Percentiles rank a stretch among this genome's conserved stretches.
phyloP scores from a whole-genome alignment of 2,797 vertebrate genomes.

The Scolopax bukidnonensis region DNA sequence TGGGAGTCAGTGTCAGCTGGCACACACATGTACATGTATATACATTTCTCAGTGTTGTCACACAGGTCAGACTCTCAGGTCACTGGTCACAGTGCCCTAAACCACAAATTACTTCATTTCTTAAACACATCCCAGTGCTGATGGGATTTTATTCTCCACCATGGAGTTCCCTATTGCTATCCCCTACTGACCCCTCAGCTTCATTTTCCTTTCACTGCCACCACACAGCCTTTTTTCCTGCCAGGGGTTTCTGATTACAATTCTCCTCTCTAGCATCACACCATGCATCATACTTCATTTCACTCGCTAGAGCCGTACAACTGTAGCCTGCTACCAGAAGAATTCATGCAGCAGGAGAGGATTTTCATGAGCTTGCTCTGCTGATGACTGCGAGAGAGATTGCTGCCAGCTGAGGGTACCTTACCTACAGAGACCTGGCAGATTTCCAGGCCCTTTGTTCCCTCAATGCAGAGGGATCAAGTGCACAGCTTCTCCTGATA shows the following conservation, averaged over 20 bases:
- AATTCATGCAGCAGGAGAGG: background rate
- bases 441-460: conserved; percentile 26
- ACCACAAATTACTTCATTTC: background rate
- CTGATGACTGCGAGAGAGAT: background rate
- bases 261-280: background rate
- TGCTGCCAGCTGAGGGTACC: background rate
- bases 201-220: background rate
- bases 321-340: background rate
- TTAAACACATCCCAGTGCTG: background rate
- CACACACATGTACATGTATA: background rate
- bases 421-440: conserved; percentile 17
- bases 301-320: background rate
- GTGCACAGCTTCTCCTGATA: background rate
- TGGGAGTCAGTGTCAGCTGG: too few relatives aligned
- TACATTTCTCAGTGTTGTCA: background rate
- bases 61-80: background rate
- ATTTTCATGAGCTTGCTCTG: background rate
- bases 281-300: background rate
- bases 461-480: background rate
- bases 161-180: background rate
- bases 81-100: background rate
- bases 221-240: background rate
- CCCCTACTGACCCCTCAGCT: background rate
- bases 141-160: background rate
- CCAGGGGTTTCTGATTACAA: background rate